Evolutionary conservation across 1,140 invertebrate species (phyloP).

Genomic region (Stegodyphus mimosarum): DNA sequence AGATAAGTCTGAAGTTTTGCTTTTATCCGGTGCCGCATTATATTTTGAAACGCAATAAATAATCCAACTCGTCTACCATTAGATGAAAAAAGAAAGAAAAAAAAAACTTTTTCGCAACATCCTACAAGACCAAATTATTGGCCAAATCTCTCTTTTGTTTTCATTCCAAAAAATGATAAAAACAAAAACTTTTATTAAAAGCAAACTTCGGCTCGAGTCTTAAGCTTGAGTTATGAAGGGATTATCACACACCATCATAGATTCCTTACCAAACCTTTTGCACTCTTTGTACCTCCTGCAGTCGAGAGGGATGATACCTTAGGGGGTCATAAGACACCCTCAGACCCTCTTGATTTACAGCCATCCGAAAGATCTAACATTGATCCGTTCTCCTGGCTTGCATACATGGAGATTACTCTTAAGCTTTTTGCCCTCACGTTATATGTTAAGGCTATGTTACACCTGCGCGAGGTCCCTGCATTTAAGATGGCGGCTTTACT

Average conservation of each 20-base stretch:
- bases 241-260: constrained; percentile 43
- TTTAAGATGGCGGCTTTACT: constrained; percentile 39
- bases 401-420: constrained; percentile 54
- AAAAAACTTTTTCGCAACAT: too few relatives aligned
- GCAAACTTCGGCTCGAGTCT: constrained; percentile 36
- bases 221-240: constrained; percentile 59
- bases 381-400: constrained; percentile 37
- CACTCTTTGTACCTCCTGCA: neutral
- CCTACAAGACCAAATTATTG: constrained; percentile 1
- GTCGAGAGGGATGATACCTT: constrained; percentile 43
- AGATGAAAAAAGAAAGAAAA: too few relatives aligned
- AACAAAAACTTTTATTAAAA: constrained; percentile 37
- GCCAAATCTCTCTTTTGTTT: neutral
- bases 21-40: too few relatives aligned
- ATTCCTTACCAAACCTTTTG: neutral
- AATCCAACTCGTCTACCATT: too few relatives aligned
- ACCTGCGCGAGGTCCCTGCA: constrained; percentile 20
- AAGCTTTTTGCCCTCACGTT: constrained; percentile 32
- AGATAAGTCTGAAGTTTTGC: too few relatives aligned
- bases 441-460: constrained; percentile 6
- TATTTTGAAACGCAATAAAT: too few relatives aligned
- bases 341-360: constrained; percentile 50
- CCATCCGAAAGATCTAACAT: constrained; percentile 29
- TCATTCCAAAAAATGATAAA: neutral
- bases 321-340: constrained; percentile 53